Evolutionary conservation across 2,797 vertebrate genomes (phyloP), one percentile per base, ranked within the genome.

Genomic region (Acestrorhynchus altus): DNA sequence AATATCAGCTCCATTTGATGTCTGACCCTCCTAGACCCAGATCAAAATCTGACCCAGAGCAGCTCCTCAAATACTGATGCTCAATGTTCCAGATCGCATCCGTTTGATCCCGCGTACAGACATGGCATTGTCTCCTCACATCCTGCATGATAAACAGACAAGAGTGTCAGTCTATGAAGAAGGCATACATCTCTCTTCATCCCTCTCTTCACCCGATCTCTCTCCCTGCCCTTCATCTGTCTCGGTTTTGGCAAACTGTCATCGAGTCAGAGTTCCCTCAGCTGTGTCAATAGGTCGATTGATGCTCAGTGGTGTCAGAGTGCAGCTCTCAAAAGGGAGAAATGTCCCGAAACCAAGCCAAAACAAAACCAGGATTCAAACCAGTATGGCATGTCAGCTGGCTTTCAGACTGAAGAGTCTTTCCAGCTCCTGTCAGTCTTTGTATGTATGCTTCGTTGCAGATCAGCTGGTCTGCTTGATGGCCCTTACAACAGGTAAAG

Each of bases 371-470:
- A 46, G 60, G 22, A 60, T 28, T 28, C 54, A 72, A 22, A 60
- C 42, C 18, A 47, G 39, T 22, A 72, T 18, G 31, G 54, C 52
- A 47, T 57, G 64, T 69, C 65, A 64, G 65, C 54, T 54, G 71
- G 20, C 57, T 26, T 63, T 80, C 26, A 52, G 42, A 64, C 6
- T 54, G 18, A 57, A 20, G 15, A 8, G 22, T 2, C 28, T n/a
- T 9, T 47, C 24, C 13, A n/a, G 28, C 7, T 61, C 28, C 51
- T 60, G 28, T 64, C 54, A 69, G 13, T 1, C 8, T 24, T 54
- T 12, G 54, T 13, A 57, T 57, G 54, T 15, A 24, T 52, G 15
- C 49, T 52, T 16, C 8, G 4, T 52, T 15, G 16, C 13, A n/a
- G n/a, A n/a, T n/a, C n/a, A n/a, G n/a, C 13, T 4, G 46, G 3